These are phyloP conservation scores for Campylorhamphus procurvoides DNA, from an alignment of 2,113 vertebrate species.

Conservation along the genomic window DNA sequence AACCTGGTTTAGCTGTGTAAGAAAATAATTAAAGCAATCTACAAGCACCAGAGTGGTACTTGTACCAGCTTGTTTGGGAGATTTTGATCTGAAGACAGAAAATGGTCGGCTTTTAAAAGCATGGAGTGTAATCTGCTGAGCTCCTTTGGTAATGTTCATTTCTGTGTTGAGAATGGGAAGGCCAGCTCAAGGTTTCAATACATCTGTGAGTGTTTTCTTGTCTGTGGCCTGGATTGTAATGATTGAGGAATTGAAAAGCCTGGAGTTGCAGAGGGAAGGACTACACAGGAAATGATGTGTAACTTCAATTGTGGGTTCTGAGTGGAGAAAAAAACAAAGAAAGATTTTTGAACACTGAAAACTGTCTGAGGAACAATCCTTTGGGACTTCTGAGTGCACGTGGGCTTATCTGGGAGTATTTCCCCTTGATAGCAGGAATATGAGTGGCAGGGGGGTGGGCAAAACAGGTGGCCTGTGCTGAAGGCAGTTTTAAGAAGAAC, in stretches of 20 bases:
- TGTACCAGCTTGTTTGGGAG: neutral
- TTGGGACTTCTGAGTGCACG: neutral
- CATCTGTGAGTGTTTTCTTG: neutral
- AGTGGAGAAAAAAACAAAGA: neutral
- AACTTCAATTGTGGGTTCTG: neutral
- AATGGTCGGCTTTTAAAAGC: neutral
- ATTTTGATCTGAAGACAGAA: neutral
- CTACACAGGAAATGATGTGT: neutral
- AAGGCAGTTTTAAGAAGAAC: neutral
- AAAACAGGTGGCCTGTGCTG: neutral
- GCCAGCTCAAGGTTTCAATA: neutral
- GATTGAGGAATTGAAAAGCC: neutral
- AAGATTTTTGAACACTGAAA: neutral
- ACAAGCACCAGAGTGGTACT: neutral
- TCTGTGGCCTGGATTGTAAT: neutral
- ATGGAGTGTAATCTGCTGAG: neutral
- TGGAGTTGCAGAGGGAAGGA: neutral
- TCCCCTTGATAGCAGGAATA: neutral
- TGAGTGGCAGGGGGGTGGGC: neutral
- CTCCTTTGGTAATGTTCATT: neutral
- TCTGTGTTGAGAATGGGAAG: neutral
- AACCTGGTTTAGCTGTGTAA: neutral
- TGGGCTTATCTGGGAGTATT: neutral
- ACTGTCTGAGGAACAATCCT: neutral
- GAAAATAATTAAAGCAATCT: slow-evolving; percentile 29